Evolutionary conservation across 1,140 invertebrate genomes (phyloP), one percentile per base, ranked within the genome.

Genomic region (Polypedilum vanderplanki): DNA sequence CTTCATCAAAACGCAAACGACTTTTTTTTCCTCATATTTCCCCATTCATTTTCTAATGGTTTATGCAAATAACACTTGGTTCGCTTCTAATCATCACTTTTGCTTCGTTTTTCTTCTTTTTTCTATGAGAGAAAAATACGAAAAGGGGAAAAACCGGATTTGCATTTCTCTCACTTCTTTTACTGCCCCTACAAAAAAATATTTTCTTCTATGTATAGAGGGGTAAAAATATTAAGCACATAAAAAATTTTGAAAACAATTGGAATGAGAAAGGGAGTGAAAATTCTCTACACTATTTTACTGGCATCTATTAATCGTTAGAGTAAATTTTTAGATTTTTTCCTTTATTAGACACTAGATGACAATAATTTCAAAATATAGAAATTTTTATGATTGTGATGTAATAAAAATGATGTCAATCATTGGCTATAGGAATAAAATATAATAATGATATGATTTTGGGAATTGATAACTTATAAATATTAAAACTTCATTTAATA

Each of bases 261-360:
- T 70, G 65, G 65, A 22, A 70, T 70, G 65, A 70, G 17, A 18
- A 18, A 70, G 20, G 46, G 10, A n/a, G n/a, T n/a, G n/a, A n/a
- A n/a, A n/a, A n/a, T n/a, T n/a, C n/a, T n/a, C n/a, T n/a, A n/a
- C n/a, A n/a, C n/a, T n/a, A n/a, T n/a, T n/a, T 18, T 70, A 20
- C 8, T 70, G 65, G 65, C 65, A 70, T 70, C 65, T 70, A 70
- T 70, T 70, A 18, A 70, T 70, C 9, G 10, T 18, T 70, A 70
- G 65, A 20, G 9, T 9, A 18, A 70, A 17, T 70, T 8, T 18
- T n/a, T 70, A 33, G 65, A 20, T 70, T 18, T 10, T 70, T n/a
- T 10, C 24, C 24, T 33, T 10, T 8, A 9, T 70, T 20, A 1
- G 0, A 70, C 17, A 22, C n/a, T 7, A 70, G 65, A 70, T 70